Percentiles rank a stretch among this genome's conserved stretches.
phyloP scores from a whole-genome alignment of 2,797 vertebrate species.

The Chromis chromis region DNA sequence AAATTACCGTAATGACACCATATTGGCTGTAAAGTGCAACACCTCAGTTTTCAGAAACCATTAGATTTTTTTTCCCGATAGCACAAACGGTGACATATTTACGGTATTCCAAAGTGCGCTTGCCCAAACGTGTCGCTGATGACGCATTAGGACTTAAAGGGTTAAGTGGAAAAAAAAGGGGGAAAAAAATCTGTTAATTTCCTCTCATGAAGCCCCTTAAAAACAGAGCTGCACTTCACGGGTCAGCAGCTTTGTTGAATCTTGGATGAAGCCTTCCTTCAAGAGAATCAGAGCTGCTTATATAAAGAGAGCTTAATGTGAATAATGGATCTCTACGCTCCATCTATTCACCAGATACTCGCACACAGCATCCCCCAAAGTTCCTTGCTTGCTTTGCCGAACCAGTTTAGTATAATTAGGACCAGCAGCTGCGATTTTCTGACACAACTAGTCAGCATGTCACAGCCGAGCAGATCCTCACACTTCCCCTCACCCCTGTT shows the following conservation, averaged over 20 bases:
- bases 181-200: constrained; percentile 16
- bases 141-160: no score
- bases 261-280: constrained; percentile 52
- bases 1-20: no score
- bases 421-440: constrained; percentile 71
- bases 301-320: constrained; percentile 47
- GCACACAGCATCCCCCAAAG: constrained; percentile 36
- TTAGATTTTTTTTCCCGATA: no score
- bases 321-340: constrained; percentile 61
- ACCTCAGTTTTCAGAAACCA: no score
- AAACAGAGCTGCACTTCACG: constrained; percentile 21
- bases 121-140: no score
- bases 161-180: no score
- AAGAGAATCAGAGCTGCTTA: constrained; percentile 47
- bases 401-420: constrained; percentile 70
- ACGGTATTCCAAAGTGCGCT: no score
- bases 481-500: constrained; percentile 47
- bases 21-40: no score
- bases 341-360: constrained; percentile 22
- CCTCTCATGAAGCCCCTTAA: constrained; percentile 5
- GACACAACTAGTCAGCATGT: constrained; percentile 67
- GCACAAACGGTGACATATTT: no score
- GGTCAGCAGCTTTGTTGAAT: constrained; percentile 60
- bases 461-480: constrained; percentile 54
- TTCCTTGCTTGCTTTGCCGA: constrained; percentile 41